These are phyloP conservation scores for Spodoptera litura DNA, from an alignment of 1,140 invertebrate genomes.

Conservation along the genomic window DNA sequence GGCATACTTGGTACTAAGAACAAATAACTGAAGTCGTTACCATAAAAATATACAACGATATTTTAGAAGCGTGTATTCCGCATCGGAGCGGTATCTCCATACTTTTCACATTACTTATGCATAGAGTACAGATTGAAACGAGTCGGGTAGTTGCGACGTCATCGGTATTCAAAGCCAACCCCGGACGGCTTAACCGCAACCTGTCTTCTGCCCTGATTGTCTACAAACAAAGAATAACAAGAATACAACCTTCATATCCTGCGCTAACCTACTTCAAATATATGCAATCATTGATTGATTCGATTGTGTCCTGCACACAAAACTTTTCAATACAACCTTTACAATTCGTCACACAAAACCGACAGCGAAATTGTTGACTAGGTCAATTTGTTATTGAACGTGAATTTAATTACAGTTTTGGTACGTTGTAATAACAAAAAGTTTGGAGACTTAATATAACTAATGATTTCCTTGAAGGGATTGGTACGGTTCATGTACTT, in stretches of 20 bases:
- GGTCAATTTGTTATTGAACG: constrained; percentile 11
- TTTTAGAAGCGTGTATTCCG: constrained; percentile 75
- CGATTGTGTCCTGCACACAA: constrained; percentile 22
- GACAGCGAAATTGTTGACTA: not conserved
- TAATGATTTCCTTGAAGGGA: too few species aligned
- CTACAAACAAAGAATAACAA: constrained; percentile 51
- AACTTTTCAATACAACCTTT: constrained; percentile 22
- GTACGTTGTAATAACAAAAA: not conserved
- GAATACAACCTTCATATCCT: constrained; percentile 24
- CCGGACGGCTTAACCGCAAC: constrained; percentile 70
- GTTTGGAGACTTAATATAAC: too few species aligned
- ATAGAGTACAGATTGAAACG: constrained; percentile 84
- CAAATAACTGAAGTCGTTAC: constrained; percentile 75
- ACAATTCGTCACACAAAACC: not conserved
- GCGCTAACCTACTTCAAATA: constrained; percentile 40
- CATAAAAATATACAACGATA: constrained; percentile 78
- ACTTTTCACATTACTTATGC: constrained; percentile 85
- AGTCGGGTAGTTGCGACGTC: constrained; percentile 74
- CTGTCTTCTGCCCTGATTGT: constrained; percentile 67
- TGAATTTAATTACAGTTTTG: constrained; percentile 4
- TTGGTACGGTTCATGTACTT: too few species aligned
- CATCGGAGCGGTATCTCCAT: constrained; percentile 71
- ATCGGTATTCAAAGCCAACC: constrained; percentile 79
- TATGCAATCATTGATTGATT: constrained; percentile 30
- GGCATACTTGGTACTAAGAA: constrained; percentile 55